These are phyloP conservation scores for Drosophila putrida DNA, from an alignment of 2,888 invertebrate species.

Conservation along the genomic window DNA sequence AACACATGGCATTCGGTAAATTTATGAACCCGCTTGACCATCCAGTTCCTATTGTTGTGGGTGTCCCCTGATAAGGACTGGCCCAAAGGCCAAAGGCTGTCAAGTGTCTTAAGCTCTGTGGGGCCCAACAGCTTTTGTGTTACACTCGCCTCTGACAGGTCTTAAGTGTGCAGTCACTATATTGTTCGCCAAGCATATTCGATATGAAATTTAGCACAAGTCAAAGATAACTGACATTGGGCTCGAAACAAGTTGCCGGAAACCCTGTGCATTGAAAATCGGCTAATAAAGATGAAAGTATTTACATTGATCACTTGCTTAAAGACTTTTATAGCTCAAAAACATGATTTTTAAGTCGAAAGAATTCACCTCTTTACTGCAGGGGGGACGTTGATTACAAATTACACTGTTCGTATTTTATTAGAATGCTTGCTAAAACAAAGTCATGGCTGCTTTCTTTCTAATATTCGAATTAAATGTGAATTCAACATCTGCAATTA, in stretches of 20 bases:
- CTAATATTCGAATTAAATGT: no score
- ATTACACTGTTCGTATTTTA: no score
- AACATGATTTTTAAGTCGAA: no score
- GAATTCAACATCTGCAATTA: no score
- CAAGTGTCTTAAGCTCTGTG: conserved; percentile 68
- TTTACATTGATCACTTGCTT: no score
- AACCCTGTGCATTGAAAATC: neutral
- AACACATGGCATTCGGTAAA: conserved; percentile 71
- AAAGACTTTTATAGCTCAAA: no score
- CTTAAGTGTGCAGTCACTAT: conserved; percentile 25
- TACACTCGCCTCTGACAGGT: conserved; percentile 42
- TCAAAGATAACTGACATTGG: conserved; percentile 5
- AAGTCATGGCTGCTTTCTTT: no score
- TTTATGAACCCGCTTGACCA: conserved; percentile 75
- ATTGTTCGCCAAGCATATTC: conserved; percentile 15
- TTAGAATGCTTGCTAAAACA: no score
- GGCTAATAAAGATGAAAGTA: neutral
- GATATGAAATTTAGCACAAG: conserved; percentile 42
- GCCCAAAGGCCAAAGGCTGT: conserved; percentile 78
- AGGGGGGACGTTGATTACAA: no score
- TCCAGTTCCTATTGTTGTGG: conserved; percentile 60
- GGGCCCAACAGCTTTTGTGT: conserved; percentile 27
- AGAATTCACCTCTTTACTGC: no score
- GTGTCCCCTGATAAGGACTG: conserved; percentile 77
- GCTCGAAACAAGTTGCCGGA: conserved; percentile 26